Evolutionary conservation across 2,113 vertebrate species (phyloP).

Genomic region (Psilopsiagon aymara): DNA sequence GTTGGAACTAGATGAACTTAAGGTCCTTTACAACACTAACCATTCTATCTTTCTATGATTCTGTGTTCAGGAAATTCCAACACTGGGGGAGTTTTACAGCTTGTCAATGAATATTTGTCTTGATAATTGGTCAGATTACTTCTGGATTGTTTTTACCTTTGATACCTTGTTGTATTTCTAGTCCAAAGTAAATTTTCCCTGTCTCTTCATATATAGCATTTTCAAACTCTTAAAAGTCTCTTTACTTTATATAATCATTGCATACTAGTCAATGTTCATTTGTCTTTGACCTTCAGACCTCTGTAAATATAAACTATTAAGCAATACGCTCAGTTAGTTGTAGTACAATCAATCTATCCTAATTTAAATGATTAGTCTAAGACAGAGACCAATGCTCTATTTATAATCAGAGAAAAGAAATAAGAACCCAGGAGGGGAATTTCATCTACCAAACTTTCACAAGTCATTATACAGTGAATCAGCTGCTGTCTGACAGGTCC

Average conservation of each 20-base stretch:
- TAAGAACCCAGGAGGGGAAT: neutral
- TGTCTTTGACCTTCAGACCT: neutral
- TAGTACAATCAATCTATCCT: neutral
- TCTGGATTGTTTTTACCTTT: neutral
- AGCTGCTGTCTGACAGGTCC: neutral
- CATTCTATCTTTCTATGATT: neutral
- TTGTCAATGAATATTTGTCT: neutral
- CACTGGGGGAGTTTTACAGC: neutral
- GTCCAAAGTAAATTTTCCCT: neutral
- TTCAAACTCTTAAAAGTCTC: neutral
- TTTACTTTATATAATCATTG: neutral
- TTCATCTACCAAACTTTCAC: neutral
- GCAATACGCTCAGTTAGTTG: neutral
- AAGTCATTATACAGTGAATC: neutral
- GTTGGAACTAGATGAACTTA: neutral
- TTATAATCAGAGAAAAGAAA: neutral
- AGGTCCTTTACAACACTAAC: neutral
- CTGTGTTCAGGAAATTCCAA: neutral
- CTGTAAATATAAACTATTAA: neutral
- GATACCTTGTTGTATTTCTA: neutral
- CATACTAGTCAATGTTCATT: neutral
- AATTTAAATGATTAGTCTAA: neutral
- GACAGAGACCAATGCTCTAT: neutral
- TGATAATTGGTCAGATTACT: neutral
- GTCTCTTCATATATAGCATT: neutral